Evolutionary conservation across 1,140 invertebrate species (phyloP).

Genomic region (Trichogramma pretiosum): DNA sequence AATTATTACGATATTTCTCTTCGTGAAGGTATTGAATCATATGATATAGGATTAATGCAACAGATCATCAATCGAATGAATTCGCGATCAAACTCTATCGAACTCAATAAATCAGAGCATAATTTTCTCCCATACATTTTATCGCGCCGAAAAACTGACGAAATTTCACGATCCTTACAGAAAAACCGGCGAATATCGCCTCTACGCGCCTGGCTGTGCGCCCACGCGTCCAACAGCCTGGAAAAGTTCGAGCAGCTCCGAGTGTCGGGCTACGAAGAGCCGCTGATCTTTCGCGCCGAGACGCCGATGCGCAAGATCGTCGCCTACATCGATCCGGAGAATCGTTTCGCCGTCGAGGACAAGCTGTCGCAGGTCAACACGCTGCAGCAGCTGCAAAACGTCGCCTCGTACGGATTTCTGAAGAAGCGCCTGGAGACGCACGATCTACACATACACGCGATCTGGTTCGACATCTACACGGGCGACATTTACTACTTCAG

Average conservation of each 20-base stretch:
- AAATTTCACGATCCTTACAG: no score
- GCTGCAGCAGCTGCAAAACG: conserved; percentile 87
- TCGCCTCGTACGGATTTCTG: conserved; percentile 89
- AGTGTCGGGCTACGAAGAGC: conserved; percentile 58
- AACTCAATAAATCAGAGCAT: no score
- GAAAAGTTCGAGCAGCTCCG: conserved; percentile 73
- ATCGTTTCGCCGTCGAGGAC: conserved; percentile 80
- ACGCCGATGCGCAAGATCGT: conserved; percentile 78
- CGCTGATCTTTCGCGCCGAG: conserved; percentile 78
- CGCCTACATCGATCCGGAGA: conserved; percentile 89
- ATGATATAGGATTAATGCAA: no score
- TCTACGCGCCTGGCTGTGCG: conserved; percentile 82
- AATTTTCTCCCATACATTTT: no score
- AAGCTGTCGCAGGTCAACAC: conserved; percentile 94
- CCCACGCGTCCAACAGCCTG: conserved; percentile 73
- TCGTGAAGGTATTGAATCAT: no score
- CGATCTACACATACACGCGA: conserved; percentile 80
- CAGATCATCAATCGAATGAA: no score
- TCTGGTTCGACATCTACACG: conserved; percentile 97
- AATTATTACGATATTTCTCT: no score
- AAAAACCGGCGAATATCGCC: conserved; percentile 76
- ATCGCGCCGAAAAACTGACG: no score
- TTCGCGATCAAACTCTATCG: no score
- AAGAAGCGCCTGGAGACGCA: conserved; percentile 72
- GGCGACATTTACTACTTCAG: conserved; percentile 94